Evolutionary conservation across 2,888 invertebrate species (phyloP), one percentile per base, ranked within the genome.

Genomic region (Dryobota labecula): DNA sequence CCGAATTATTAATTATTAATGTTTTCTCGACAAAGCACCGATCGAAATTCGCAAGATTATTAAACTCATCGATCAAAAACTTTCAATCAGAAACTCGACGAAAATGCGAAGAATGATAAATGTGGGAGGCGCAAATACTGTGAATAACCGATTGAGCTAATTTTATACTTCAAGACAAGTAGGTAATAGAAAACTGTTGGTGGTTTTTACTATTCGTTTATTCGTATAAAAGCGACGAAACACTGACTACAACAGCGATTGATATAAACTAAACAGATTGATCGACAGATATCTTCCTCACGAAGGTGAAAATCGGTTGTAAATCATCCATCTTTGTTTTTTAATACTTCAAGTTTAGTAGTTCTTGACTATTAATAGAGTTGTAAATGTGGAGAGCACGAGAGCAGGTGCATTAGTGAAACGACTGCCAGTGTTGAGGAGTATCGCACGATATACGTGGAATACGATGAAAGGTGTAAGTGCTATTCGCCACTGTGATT

Each of bases 301-400:
- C 24, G 51, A 57, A 65, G 74, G 27, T 62, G 62, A 68, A 78
- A 67, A 68, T 47, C 4, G 24, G 41, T 69, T 45, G 36, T 82
- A 70, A 80, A 78, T 83, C 73, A 77, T 57, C 36, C 33, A 51
- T 6, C 33, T 62, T 60, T 76, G 68, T 84, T 84, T 78, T 78
- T 70, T 64, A 74, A 76, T 76, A 61, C 36, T 72, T 68, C 66
- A 74, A 65, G 63, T 84, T 84, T 78, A 81, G 69, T 77, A 68
- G 70, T 33, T 82, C 53, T 57, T 36, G 33, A 49, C 56, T 85
- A 85, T 84, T 79, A 82, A 73, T 85, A 85, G 76, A 79, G 54
- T 72, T 70, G 70, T 70, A 70, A 68, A 76, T 73, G 54, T 76
- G 24, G 49, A 56, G 56, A 45, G 71, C 63, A 36, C 30, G 54